phyloP scores from a whole-genome alignment of 2,888 invertebrate species.

The Chloromyia formosa region DNA sequence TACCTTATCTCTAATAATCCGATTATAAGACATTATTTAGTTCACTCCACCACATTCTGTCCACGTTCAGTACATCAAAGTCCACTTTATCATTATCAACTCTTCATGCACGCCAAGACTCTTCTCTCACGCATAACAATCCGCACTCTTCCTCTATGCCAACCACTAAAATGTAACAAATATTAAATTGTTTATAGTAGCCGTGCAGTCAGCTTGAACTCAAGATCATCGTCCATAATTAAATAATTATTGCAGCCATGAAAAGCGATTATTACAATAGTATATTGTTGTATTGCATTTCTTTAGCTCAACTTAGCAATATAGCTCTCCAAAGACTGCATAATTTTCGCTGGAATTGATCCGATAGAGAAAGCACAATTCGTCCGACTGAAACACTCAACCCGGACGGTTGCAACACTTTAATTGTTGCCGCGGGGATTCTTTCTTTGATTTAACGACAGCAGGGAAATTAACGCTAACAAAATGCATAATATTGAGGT shows the following conservation, averaged over 20 bases:
- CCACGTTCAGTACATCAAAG: too few species aligned
- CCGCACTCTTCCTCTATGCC: too few species aligned
- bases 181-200: not conserved
- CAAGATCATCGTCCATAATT: not conserved
- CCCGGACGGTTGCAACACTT: not conserved
- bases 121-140: too few species aligned
- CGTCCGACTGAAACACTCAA: not conserved
- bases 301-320: not conserved
- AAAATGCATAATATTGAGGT: slow-evolving; percentile 6
- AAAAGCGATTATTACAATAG: not conserved
- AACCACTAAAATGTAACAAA: not conserved
- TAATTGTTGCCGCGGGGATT: not conserved
- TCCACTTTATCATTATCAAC: too few species aligned
- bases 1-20: too few species aligned
- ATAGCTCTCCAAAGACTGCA: not conserved
- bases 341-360: too few species aligned
- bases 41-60: too few species aligned
- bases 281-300: not conserved
- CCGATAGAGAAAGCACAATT: not conserved
- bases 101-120: too few species aligned
- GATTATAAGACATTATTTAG: too few species aligned
- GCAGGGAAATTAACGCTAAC: too few species aligned
- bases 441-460: too few species aligned
- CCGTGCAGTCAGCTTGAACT: not conserved
- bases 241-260: not conserved